These are phyloP conservation scores for chimpanzee (Pan troglodytes) DNA, from an alignment of 2,113 vertebrate species.

Conservation along the genomic window DNA sequence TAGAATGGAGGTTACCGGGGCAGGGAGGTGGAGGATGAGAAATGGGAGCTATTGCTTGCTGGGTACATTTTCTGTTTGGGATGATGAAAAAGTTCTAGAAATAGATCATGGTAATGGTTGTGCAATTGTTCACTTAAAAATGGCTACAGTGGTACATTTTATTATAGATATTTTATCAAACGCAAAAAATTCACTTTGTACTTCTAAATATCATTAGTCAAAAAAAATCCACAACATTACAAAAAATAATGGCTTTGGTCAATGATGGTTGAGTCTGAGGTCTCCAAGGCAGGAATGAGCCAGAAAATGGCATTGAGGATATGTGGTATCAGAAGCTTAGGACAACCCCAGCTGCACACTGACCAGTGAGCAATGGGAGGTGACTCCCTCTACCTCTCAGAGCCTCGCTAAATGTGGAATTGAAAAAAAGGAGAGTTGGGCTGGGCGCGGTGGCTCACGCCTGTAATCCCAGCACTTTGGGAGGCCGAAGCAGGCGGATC, in stretches of 20 bases:
- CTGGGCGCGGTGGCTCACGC: too few species aligned
- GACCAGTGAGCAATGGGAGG: accelerated
- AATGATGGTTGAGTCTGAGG: neutral
- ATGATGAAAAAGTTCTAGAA: neutral
- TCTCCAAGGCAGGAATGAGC: neutral
- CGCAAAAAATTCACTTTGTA: neutral
- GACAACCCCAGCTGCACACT: neutral
- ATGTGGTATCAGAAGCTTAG: accelerated
- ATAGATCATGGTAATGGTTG: neutral
- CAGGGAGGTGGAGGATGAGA: neutral
- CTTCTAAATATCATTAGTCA: neutral
- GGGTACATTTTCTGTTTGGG: neutral
- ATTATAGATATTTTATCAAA: neutral
- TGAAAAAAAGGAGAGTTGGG: neutral
- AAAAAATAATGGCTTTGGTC: neutral
- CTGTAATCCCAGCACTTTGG: too few species aligned
- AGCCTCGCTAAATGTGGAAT: neutral
- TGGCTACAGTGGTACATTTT: neutral
- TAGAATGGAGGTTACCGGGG: neutral
- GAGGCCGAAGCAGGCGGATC: too few species aligned
- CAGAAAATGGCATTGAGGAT: neutral
- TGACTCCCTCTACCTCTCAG: neutral
- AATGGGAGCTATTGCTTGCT: neutral
- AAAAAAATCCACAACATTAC: neutral
- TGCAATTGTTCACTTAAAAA: neutral